phyloP scores from a whole-genome alignment of 2,888 invertebrate species.

The Apamea anceps region DNA sequence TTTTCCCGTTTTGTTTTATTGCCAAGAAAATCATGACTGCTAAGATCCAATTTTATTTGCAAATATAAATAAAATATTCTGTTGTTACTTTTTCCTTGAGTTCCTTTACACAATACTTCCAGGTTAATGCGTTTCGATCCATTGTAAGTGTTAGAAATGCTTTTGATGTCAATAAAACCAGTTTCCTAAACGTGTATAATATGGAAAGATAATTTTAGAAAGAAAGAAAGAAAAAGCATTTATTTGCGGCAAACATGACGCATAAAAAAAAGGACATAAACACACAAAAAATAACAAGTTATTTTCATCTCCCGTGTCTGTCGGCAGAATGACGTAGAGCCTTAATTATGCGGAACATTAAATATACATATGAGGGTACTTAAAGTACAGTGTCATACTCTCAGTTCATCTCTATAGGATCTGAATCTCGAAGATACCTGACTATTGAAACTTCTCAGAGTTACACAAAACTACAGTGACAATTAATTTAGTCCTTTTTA shows the following conservation, averaged over 20 bases:
- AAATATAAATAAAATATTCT: neutral
- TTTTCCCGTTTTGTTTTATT: slow-evolving; percentile 18
- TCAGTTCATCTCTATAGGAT: neutral
- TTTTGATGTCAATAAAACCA: neutral
- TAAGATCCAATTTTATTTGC: neutral
- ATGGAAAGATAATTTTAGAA: slow-evolving; percentile 6
- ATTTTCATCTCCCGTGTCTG: slow-evolving; percentile 18
- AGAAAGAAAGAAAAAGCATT: too few species aligned
- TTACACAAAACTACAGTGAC: slow-evolving; percentile 35
- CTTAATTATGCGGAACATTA: slow-evolving; percentile 33
- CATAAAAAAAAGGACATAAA: too few species aligned
- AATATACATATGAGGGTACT: slow-evolving; percentile 4
- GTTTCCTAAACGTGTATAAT: slow-evolving; percentile 20
- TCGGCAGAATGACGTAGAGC: slow-evolving; percentile 34
- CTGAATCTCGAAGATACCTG: neutral
- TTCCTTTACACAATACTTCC: neutral
- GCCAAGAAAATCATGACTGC: slow-evolving; percentile 7
- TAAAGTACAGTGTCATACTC: neutral
- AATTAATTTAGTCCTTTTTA: slow-evolving; percentile 57
- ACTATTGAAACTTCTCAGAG: neutral
- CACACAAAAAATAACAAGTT: too few species aligned
- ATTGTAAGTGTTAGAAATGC: neutral
- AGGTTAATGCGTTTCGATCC: neutral
- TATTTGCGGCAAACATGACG: too few species aligned
- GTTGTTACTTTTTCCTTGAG: neutral